Conservation (phyloP, 2,113 vertebrate genomes). For the Australoheros scitulus region DNA sequence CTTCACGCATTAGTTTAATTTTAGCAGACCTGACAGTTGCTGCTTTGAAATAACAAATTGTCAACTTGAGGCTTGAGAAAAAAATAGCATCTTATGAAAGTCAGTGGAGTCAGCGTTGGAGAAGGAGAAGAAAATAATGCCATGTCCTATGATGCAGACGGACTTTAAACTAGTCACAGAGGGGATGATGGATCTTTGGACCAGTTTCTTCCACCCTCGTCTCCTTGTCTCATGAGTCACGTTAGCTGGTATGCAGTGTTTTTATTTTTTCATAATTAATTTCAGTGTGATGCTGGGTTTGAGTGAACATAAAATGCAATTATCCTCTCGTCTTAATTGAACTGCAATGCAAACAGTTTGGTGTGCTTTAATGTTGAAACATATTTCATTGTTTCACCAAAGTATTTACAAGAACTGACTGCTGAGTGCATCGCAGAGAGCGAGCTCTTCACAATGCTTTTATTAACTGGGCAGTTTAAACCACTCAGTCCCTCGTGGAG, state of each 20-base stretch:
- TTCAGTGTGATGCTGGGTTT: not conserved
- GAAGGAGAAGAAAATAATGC: not conserved
- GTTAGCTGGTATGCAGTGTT: not conserved
- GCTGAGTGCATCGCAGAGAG: not conserved
- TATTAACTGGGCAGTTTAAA: conserved; percentile 2
- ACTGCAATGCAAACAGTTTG: not conserved
- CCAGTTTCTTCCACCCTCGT: not conserved
- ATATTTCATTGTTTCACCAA: not conserved
- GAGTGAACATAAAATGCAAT: not conserved
- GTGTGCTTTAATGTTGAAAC: not conserved
- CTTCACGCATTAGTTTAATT: not conserved
- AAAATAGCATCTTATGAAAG: not conserved
- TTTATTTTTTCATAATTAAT: not conserved
- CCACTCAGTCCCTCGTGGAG: not conserved
- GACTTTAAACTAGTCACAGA: not conserved
- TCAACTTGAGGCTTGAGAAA: not conserved
- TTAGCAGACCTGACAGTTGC: not conserved
- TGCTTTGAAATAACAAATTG: not conserved
- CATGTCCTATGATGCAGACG: not conserved
- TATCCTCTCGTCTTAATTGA: not conserved
- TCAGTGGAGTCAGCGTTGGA: not conserved
- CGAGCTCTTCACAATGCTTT: not conserved
- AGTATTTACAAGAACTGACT: not conserved
- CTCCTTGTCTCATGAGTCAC: not conserved
- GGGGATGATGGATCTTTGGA: not conserved